These are phyloP conservation scores for Actenoides lindsayi DNA, from an alignment of 2,113 vertebrate species.

Conservation along the genomic window DNA sequence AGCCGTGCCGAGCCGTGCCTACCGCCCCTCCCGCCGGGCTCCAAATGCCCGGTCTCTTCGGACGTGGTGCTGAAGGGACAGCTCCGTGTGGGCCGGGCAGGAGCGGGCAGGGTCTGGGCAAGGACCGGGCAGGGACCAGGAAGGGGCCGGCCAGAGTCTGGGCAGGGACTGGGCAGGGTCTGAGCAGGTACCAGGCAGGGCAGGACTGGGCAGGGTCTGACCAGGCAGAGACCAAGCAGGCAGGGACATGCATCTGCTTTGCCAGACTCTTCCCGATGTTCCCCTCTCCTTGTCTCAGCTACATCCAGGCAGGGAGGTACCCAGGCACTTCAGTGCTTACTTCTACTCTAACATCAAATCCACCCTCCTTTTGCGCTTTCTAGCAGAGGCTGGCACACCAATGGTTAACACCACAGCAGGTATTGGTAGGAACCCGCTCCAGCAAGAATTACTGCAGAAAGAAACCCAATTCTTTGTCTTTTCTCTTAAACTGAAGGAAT, in stretches of 20 bases:
- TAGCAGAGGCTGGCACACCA: rapidly evolving
- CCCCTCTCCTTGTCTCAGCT: not conserved
- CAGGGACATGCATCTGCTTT: rapidly evolving
- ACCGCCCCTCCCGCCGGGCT: not conserved
- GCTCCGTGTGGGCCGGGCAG: not conserved
- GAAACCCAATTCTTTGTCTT: not conserved
- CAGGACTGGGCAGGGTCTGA: rapidly evolving
- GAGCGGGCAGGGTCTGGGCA: not conserved
- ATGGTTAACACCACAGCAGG: not conserved
- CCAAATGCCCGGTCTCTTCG: rapidly evolving
- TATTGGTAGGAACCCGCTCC: not conserved
- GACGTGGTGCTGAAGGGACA: constrained; percentile 37
- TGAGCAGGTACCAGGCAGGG: rapidly evolving
- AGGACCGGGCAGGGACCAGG: rapidly evolving
- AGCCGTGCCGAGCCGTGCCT: not conserved
- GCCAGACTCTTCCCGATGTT: not conserved
- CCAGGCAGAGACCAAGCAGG: rapidly evolving
- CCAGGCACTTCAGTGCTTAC: not conserved
- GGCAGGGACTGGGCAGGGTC: rapidly evolving
- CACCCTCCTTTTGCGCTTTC: not conserved
- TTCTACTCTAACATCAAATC: not conserved
- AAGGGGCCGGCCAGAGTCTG: not conserved
- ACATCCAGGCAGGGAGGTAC: not conserved
- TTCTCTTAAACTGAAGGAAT: not conserved
- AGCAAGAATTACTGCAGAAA: not conserved